Conservation (phyloP, 2,888 invertebrate genomes). For the Galeruca laticollis region DNA sequence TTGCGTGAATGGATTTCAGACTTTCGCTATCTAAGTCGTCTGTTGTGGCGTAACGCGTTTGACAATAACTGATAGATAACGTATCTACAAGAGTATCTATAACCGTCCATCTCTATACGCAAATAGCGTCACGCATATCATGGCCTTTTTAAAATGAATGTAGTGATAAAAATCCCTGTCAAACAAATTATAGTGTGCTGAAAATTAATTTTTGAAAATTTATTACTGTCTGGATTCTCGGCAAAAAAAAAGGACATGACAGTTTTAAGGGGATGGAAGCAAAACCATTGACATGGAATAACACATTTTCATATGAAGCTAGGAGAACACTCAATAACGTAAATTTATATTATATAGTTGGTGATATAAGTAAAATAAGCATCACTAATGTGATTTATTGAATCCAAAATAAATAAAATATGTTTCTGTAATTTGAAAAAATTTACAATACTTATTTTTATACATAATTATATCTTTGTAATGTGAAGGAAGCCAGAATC, state of each 20-base stretch:
- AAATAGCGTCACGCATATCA: conserved; percentile 29
- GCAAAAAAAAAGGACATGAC: not conserved
- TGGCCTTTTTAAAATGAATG: conserved; percentile 24
- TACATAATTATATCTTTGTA: too few relatives aligned
- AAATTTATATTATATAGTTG: too few relatives aligned
- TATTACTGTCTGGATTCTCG: conserved; percentile 10
- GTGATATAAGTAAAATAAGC: too few relatives aligned
- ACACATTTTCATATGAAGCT: too few relatives aligned
- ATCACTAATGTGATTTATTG: too few relatives aligned
- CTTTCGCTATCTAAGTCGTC: too few relatives aligned
- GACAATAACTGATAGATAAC: not conserved
- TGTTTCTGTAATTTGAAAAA: too few relatives aligned
- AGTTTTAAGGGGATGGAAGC: not conserved
- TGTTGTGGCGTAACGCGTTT: too few relatives aligned
- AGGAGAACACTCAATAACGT: too few relatives aligned
- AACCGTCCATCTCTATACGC: not conserved
- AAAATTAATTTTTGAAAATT: conserved; percentile 21
- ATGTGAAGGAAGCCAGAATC: not conserved
- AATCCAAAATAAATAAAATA: too few relatives aligned
- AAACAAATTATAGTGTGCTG: conserved; percentile 17
- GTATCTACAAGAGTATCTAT: not conserved
- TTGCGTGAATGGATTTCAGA: too few relatives aligned
- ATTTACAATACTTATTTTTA: too few relatives aligned
- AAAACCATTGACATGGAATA: not conserved
- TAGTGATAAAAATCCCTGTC: conserved; percentile 29